Percentiles rank a stretch among this genome's conserved stretches.
These are phyloP conservation scores for Dunckerocampus dactyliophorus DNA, from an alignment of 2,113 vertebrate genomes.

Conservation along the genomic window DNA sequence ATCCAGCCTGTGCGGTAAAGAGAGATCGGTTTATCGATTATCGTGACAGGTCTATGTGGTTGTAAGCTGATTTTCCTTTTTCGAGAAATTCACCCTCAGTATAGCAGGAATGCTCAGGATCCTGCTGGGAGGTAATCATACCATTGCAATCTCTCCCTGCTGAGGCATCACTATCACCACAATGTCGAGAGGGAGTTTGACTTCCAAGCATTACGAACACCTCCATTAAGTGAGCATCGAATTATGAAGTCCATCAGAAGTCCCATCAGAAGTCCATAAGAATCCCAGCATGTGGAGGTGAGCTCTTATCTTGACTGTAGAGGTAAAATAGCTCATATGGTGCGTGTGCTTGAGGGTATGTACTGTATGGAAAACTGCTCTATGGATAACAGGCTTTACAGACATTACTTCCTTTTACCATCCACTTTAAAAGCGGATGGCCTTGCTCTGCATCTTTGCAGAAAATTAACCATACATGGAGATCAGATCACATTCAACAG, in stretches of 20 bases:
- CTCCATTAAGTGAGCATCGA: constrained; percentile 51
- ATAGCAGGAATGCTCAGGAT: constrained; percentile 32
- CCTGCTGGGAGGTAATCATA: constrained; percentile 53
- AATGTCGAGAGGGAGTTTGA: constrained; percentile 31
- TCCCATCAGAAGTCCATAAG: constrained; percentile 63
- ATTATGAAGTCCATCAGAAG: constrained; percentile 60
- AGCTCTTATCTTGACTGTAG: not conserved
- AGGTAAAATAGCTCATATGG: constrained; percentile 9
- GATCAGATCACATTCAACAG: not conserved
- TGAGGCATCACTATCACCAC: constrained; percentile 45
- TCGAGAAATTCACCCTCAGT: constrained; percentile 18
- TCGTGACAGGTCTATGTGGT: no score
- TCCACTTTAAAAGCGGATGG: not conserved
- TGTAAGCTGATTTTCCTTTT: no score
- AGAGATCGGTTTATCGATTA: no score
- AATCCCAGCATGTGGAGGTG: constrained; percentile 50
- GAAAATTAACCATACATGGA: not conserved
- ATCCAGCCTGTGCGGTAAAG: no score
- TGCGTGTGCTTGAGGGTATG: not conserved
- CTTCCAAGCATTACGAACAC: constrained; percentile 46
- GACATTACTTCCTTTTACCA: not conserved
- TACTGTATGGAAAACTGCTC: not conserved
- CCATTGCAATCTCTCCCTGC: constrained; percentile 55
- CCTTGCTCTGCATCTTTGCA: not conserved
- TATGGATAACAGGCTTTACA: not conserved